Evolutionary conservation across 2,113 vertebrate species (phyloP).

Genomic region (Dasyornis broadbenti): DNA sequence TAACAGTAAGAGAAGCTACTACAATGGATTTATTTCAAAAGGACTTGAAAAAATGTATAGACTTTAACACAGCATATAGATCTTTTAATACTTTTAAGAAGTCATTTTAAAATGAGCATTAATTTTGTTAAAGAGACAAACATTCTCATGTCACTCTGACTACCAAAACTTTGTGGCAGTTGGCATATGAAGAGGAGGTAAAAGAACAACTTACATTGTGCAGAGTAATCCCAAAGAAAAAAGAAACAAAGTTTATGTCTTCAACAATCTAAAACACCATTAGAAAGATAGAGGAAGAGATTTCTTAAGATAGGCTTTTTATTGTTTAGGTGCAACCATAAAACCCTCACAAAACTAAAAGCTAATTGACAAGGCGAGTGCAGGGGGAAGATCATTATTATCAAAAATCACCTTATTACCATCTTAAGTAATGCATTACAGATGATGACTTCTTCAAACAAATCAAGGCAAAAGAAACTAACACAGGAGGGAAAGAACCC

Average conservation of each 20-base stretch:
- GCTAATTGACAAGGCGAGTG: background rate
- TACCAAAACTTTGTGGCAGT: background rate
- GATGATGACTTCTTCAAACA: background rate
- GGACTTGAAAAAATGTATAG: background rate
- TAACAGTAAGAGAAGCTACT: background rate
- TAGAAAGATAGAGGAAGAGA: slow-evolving; percentile 24
- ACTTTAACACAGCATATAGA: background rate
- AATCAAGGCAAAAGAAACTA: background rate
- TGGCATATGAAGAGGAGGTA: background rate
- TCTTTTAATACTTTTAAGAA: background rate
- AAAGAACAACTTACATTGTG: background rate
- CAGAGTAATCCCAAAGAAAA: background rate
- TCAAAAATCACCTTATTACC: background rate
- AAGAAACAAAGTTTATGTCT: background rate
- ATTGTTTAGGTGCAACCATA: slow-evolving; percentile 29
- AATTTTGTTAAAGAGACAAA: background rate
- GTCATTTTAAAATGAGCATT: background rate
- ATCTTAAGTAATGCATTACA: slow-evolving; percentile 1
- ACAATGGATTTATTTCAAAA: background rate
- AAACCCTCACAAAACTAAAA: slow-evolving; percentile 26
- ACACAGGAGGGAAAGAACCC: background rate
- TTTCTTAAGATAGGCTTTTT: slow-evolving; percentile 39
- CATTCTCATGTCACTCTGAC: background rate
- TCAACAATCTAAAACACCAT: background rate
- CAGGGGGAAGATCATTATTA: background rate